phyloP scores from a whole-genome alignment of 2,113 vertebrate species.

The Coptodon bakossiorum region DNA sequence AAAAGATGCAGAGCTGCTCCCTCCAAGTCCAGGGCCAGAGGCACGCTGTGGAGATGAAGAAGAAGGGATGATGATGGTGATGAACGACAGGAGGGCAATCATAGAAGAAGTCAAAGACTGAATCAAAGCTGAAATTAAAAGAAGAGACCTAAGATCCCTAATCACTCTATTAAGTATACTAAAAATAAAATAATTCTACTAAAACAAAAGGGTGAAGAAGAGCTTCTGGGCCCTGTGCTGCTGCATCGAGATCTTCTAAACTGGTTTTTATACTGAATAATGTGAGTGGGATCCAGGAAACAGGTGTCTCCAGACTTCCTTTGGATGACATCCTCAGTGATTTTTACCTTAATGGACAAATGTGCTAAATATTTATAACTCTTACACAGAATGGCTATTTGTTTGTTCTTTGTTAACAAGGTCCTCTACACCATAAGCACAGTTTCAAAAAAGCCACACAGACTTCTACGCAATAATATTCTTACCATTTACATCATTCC shows the following conservation, averaged over 20 bases:
- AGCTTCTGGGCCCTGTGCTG: background rate
- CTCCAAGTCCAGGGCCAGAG: conserved; percentile 18
- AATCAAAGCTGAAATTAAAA: background rate
- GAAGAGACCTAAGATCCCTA: background rate
- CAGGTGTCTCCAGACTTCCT: background rate
- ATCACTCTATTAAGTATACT: background rate
- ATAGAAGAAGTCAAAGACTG: background rate
- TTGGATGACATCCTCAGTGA: background rate
- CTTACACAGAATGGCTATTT: background rate
- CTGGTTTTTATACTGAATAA: background rate
- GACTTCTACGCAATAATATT: too few relatives aligned
- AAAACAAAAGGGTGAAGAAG: background rate
- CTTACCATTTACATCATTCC: background rate
- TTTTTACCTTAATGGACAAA: background rate
- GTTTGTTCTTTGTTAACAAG: background rate
- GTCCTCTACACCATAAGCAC: rapidly evolving
- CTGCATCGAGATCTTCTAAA: background rate
- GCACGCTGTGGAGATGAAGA: background rate
- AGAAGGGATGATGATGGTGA: background rate
- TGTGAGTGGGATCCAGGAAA: background rate
- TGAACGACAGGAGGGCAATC: background rate
- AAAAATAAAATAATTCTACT: background rate
- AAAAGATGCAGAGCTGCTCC: conserved; percentile 36
- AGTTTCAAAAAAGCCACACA: rapidly evolving
- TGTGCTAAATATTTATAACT: background rate